Conservation (phyloP, 1,140 invertebrate species). For the Pseudomyrmex gracilis region DNA sequence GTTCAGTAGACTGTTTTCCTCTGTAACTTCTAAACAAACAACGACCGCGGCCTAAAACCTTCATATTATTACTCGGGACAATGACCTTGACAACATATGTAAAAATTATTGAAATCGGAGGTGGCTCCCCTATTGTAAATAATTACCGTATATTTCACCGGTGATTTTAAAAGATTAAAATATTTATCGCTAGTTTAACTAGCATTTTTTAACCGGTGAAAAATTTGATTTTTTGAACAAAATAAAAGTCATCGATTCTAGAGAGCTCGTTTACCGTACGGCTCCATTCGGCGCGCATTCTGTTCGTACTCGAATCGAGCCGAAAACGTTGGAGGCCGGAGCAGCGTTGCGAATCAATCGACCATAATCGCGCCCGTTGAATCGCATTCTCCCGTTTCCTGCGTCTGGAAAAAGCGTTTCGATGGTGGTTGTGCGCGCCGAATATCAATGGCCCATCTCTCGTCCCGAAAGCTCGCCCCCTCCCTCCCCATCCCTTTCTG, state of each 20-base stretch:
- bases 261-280: background rate
- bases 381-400: constrained; percentile 25
- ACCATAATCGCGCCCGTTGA: constrained; percentile 62
- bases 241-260: background rate
- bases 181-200: background rate
- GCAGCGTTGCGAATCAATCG: constrained; percentile 70
- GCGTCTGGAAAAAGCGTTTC: constrained; percentile 64
- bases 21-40: too few relatives aligned
- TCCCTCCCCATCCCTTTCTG: background rate
- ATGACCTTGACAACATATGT: too few relatives aligned
- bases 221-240: background rate
- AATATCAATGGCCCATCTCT: constrained; percentile 68
- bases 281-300: constrained; percentile 35
- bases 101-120: too few relatives aligned
- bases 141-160: too few relatives aligned
- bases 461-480: constrained; percentile 40
- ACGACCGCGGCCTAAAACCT: too few relatives aligned
- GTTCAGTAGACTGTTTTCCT: too few relatives aligned
- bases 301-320: constrained; percentile 53
- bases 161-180: background rate
- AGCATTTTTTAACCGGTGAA: background rate
- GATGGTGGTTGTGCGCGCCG: constrained; percentile 66
- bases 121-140: too few relatives aligned
- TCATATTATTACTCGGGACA: too few relatives aligned
- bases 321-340: constrained; percentile 34